Conservation (phyloP, 2,113 vertebrate species). For the Cercocebus atys region DNA sequence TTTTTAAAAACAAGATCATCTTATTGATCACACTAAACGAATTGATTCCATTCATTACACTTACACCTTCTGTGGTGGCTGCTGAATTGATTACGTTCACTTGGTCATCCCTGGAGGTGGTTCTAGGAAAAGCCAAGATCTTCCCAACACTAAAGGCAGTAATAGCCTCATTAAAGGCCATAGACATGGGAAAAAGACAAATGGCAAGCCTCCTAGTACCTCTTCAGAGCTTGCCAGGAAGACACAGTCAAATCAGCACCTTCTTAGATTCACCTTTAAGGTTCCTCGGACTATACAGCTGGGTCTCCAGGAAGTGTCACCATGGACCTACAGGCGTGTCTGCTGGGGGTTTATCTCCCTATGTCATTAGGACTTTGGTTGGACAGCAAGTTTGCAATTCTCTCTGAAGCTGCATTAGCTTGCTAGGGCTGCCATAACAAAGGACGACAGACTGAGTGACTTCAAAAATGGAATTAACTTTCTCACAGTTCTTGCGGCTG, state of each 20-base stretch:
- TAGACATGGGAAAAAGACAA: background rate
- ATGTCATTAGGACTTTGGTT: background rate
- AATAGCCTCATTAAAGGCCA: background rate
- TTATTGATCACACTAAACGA: background rate
- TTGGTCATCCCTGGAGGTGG: background rate
- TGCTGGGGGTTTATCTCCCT: background rate
- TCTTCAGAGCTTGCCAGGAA: background rate
- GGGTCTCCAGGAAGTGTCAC: background rate
- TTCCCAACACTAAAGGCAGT: background rate
- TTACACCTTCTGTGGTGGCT: too few relatives aligned
- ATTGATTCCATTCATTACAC: too few relatives aligned
- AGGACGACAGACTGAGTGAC: background rate
- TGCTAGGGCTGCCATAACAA: background rate
- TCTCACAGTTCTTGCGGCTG: background rate
- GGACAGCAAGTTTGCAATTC: background rate
- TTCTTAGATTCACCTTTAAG: too few relatives aligned
- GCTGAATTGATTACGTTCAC: background rate
- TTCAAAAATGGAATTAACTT: background rate
- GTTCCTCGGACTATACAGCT: background rate
- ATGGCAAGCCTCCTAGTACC: too few relatives aligned
- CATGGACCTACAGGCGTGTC: background rate
- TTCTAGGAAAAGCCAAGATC: background rate
- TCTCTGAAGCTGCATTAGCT: background rate
- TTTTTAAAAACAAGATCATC: background rate
- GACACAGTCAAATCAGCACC: rapidly evolving